A percentile compares a stretch with the other conserved stretches of the same genome.
These are phyloP conservation scores for Anaspis maculata DNA, from an alignment of 2,888 invertebrate species.

Conservation along the genomic window DNA sequence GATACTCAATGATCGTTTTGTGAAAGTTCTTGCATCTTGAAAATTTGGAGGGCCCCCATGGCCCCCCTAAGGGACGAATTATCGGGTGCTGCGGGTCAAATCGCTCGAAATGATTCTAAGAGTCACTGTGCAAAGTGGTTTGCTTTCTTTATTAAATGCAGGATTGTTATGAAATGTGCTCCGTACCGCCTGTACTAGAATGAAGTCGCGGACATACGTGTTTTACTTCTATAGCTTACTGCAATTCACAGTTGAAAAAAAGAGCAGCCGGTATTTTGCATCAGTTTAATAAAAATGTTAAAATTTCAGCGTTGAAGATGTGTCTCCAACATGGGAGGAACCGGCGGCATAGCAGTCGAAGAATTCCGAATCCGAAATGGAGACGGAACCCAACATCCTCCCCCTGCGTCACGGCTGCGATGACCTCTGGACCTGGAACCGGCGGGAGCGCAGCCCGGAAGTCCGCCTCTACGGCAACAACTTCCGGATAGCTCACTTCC, in stretches of 20 bases:
- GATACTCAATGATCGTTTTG: too few species aligned
- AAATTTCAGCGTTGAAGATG: conserved; percentile 7
- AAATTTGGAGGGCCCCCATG: too few species aligned
- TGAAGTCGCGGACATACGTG: too few species aligned
- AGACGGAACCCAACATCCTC: conserved; percentile 15
- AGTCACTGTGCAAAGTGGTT: too few species aligned
- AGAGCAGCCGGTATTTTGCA: background rate
- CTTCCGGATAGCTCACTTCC: conserved; percentile 57
- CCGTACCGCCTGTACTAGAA: too few species aligned
- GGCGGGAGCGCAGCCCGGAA: conserved; percentile 47
- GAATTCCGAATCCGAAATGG: conserved; percentile 18
- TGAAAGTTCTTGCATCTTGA: too few species aligned
- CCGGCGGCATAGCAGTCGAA: conserved; percentile 22
- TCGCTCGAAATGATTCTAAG: too few species aligned
- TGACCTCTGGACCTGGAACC: conserved; percentile 64
- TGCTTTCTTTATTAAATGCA: too few species aligned
- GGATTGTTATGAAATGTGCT: too few species aligned
- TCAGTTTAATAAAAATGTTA: background rate
- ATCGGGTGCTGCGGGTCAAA: too few species aligned
- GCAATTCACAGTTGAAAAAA: background rate
- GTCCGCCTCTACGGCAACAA: conserved; percentile 51
- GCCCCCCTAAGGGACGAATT: too few species aligned
- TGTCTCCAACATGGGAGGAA: conserved; percentile 13
- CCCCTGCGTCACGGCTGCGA: conserved; percentile 48
- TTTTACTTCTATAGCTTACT: too few species aligned